phyloP scores from a whole-genome alignment of 2,113 vertebrate species.

The Oreotragus oreotragus region DNA sequence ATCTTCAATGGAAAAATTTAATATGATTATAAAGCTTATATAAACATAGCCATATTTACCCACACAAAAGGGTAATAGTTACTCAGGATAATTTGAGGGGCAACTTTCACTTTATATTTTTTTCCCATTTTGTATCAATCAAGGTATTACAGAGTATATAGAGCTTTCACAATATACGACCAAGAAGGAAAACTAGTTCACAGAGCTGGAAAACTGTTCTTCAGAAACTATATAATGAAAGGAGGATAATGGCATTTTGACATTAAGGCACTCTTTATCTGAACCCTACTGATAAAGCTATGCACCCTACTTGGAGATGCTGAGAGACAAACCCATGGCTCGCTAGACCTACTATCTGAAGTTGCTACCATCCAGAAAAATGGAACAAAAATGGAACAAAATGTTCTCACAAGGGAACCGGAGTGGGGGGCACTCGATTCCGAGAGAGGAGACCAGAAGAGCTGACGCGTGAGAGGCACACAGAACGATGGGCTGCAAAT shows the following conservation, averaged over 20 bases:
- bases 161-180: background rate
- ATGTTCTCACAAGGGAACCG: background rate
- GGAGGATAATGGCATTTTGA: background rate
- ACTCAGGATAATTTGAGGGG: background rate
- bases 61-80: background rate
- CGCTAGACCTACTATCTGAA: background rate
- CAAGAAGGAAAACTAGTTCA: background rate
- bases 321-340: background rate
- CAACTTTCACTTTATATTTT: background rate
- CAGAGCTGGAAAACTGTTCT: background rate
- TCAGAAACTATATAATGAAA: background rate
- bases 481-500: fast-evolving
- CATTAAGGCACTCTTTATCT: background rate
- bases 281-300: too few relatives aligned
- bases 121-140: background rate
- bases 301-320: too few relatives aligned
- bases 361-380: background rate
- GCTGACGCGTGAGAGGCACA: background rate
- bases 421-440: background rate
- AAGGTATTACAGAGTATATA: background rate
- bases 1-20: background rate
- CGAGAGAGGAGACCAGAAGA: background rate
- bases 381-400: background rate
- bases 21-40: background rate
- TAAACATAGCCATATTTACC: background rate